phyloP scores from a whole-genome alignment of 2,113 vertebrate genomes.

The Misgurnus mizolepis region DNA sequence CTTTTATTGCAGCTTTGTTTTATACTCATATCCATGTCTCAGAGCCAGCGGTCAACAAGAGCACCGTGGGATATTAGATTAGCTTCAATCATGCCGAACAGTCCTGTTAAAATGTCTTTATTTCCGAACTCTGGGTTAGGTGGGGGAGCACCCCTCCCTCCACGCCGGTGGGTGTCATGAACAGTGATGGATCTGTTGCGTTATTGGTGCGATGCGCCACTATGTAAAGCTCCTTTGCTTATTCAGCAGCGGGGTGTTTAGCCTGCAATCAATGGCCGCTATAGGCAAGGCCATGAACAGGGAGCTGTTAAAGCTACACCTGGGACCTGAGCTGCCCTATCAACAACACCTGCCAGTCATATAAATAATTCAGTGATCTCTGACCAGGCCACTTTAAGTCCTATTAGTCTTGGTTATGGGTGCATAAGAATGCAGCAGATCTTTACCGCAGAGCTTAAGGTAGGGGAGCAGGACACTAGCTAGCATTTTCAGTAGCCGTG shows the following conservation, averaged over 20 bases:
- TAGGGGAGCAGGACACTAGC: not conserved
- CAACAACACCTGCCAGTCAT: conserved; percentile 60
- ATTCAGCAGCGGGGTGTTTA: conserved; percentile 74
- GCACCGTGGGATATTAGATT: conserved; percentile 31
- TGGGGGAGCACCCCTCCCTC: not conserved
- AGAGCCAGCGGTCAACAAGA: conserved; percentile 39
- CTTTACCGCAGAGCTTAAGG: not conserved
- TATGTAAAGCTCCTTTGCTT: conserved; percentile 71
- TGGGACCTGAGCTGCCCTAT: conserved; percentile 72
- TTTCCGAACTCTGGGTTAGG: conserved; percentile 5
- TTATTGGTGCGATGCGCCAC: conserved; percentile 69
- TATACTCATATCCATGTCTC: conserved; percentile 28
- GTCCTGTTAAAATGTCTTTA: conserved; percentile 32
- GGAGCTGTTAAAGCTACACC: conserved; percentile 75
- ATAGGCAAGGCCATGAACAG: conserved; percentile 69
- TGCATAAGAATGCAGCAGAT: conserved; percentile 8
- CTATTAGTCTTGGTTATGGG: conserved; percentile 26
- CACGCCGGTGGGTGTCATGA: conserved; percentile 10
- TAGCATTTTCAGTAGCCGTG: conserved; percentile 11
- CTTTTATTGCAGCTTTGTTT: conserved; percentile 38
- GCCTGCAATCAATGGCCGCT: conserved; percentile 77
- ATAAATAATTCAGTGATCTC: conserved; percentile 69
- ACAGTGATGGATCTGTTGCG: conserved; percentile 71
- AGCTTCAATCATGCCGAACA: conserved; percentile 42
- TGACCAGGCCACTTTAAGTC: conserved; percentile 38